A percentile compares a stretch with the other conserved stretches of the same genome.
Evolutionary conservation across 2,797 vertebrate genomes (phyloP).

Genomic region (Sternarchorhynchus goeldii): DNA sequence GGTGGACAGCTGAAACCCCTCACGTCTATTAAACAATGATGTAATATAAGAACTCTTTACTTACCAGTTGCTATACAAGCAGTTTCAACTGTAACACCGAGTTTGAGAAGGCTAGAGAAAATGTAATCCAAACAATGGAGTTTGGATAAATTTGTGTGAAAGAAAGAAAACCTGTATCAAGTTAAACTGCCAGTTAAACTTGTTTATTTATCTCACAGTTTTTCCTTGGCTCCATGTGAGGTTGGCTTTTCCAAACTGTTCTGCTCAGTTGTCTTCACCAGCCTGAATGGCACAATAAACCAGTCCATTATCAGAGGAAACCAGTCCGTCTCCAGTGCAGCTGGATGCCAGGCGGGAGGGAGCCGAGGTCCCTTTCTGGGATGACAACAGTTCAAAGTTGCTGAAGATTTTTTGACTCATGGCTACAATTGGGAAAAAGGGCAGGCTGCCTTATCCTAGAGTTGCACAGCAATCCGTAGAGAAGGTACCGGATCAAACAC

Average conservation of each 20-base stretch:
- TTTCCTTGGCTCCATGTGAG: slow-evolving; percentile 10
- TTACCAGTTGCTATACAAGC: slow-evolving; percentile 27
- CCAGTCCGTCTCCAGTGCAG: slow-evolving; percentile 47
- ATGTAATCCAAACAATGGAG: background rate
- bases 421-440: slow-evolving; percentile 63
- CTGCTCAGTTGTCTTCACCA: slow-evolving; percentile 41
- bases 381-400: slow-evolving; percentile 68
- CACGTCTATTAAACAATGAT: slow-evolving; percentile 28
- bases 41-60: slow-evolving; percentile 15
- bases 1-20: slow-evolving; percentile 22
- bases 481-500: slow-evolving; percentile 71
- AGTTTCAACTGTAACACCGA: slow-evolving; percentile 36
- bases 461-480: slow-evolving; percentile 66
- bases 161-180: slow-evolving; percentile 23
- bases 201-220: slow-evolving; percentile 25
- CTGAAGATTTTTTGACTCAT: slow-evolving; percentile 72
- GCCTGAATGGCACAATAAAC: slow-evolving; percentile 51
- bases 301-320: slow-evolving; percentile 58
- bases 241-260: slow-evolving; percentile 22
- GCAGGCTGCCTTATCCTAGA: slow-evolving; percentile 70
- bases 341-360: slow-evolving; percentile 10
- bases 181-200: slow-evolving; percentile 19
- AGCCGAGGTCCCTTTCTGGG: slow-evolving; percentile 57
- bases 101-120: background rate
- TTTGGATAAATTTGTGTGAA: background rate